Percentiles rank a stretch among this genome's conserved stretches.
Conservation (phyloP, 2,797 vertebrate species). For the Crocidura indochinensis region DNA sequence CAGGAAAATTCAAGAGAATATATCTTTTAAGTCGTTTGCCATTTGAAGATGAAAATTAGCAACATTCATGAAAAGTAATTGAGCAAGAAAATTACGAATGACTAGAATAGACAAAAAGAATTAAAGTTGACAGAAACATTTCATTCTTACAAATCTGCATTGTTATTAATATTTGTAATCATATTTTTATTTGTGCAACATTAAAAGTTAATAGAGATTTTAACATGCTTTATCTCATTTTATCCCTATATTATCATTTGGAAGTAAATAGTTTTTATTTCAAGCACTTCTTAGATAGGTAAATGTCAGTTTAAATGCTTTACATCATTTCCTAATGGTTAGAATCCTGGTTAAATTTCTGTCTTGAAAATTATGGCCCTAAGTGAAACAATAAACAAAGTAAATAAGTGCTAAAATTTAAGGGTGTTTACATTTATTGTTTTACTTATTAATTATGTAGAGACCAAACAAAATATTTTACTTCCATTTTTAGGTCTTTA, state of each 20-base stretch:
- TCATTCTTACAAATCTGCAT: not conserved
- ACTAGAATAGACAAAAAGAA: not conserved
- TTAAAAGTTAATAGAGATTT: not conserved
- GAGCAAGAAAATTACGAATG: not conserved
- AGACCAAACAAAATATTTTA: constrained; percentile 4
- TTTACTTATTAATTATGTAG: not conserved
- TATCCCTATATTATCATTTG: not conserved
- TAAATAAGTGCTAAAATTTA: not conserved
- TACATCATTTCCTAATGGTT: not conserved
- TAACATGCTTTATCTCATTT: not conserved
- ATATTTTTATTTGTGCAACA: not conserved
- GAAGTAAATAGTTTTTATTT: not conserved
- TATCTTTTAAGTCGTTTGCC: not conserved
- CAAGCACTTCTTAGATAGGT: not conserved
- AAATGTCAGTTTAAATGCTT: not conserved
- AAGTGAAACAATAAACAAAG: not conserved
- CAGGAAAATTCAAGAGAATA: not conserved
- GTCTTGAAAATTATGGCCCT: not conserved
- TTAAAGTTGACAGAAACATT: constrained; percentile 17
- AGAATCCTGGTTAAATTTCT: no score
- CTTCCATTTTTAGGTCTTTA: no score
- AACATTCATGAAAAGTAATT: constrained; percentile 5
- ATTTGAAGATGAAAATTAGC: constrained; percentile 35
- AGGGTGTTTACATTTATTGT: not conserved
- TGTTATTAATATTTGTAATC: not conserved